Evolutionary conservation across 1,140 invertebrate species (phyloP).

Genomic region (Polypedilum vanderplanki): DNA sequence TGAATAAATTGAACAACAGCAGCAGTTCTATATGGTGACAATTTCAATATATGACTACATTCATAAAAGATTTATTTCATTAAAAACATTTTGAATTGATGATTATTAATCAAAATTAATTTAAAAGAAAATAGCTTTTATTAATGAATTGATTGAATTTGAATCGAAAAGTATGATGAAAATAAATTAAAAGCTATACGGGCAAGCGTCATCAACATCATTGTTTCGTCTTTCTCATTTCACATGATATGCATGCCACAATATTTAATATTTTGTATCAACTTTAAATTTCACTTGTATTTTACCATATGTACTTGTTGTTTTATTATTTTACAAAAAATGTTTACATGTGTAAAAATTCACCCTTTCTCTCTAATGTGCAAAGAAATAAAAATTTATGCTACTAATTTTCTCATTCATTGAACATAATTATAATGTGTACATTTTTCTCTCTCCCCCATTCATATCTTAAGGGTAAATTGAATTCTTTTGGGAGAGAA

Average conservation of each 20-base stretch:
- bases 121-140: slow-evolving; percentile 1
- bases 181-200: slow-evolving; percentile 23
- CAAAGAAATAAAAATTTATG: background rate
- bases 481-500: background rate
- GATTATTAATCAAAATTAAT: slow-evolving; percentile 26
- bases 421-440: slow-evolving; percentile 15
- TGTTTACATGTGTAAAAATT: slow-evolving; percentile 16
- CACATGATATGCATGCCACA: too few relatives aligned
- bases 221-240: too few relatives aligned
- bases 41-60: background rate
- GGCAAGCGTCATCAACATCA: background rate
- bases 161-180: background rate
- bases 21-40: background rate
- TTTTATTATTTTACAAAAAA: background rate
- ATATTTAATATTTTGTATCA: too few relatives aligned
- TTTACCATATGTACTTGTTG: too few relatives aligned
- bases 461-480: background rate
- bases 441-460: background rate
- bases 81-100: slow-evolving; percentile 6
- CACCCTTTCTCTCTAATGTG: background rate
- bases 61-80: slow-evolving; percentile 21
- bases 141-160: slow-evolving; percentile 26
- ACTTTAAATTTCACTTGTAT: too few relatives aligned
- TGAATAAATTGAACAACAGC: background rate
- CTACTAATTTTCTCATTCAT: slow-evolving; percentile 24